These are phyloP conservation scores for Nothoprocta pentlandii DNA, from an alignment of 2,113 vertebrate species.

Conservation along the genomic window DNA sequence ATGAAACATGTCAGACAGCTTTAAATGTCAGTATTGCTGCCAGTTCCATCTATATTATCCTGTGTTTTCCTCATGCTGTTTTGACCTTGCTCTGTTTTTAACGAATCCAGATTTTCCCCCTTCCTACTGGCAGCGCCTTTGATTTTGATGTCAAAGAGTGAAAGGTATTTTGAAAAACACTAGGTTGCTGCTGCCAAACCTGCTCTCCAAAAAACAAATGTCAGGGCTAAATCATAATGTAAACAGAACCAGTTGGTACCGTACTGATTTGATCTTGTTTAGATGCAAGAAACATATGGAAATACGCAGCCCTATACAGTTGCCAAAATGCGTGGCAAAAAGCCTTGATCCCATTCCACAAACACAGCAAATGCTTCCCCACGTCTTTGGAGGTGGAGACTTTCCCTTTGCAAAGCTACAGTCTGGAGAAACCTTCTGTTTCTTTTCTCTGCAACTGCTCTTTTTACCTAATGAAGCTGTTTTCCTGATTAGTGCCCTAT, in stretches of 20 bases:
- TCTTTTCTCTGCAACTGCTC: not conserved
- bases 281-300: constrained; percentile 33
- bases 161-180: constrained; percentile 21
- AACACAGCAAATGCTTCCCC: not conserved
- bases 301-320: not conserved
- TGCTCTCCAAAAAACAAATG: not conserved
- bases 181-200: not conserved
- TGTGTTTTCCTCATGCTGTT: not conserved
- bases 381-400: accelerated
- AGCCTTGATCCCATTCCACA: not conserved
- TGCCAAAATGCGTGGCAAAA: constrained; percentile 26
- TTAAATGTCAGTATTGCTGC: not conserved
- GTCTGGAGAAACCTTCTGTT: not conserved
- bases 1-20: not conserved
- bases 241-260: not conserved
- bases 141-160: not conserved
- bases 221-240: not conserved
- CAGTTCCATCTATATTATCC: not conserved
- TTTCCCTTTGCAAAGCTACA: not conserved
- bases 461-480: constrained; percentile 4
- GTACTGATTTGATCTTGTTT: not conserved
- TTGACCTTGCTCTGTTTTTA: not conserved
- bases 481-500: not conserved
- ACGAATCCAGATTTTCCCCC: not conserved
- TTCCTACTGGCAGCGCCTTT: not conserved